Conservation (phyloP, 30 jellyfish, hydroid and myxozoan species). For the Aurelia coerulea region DNA sequence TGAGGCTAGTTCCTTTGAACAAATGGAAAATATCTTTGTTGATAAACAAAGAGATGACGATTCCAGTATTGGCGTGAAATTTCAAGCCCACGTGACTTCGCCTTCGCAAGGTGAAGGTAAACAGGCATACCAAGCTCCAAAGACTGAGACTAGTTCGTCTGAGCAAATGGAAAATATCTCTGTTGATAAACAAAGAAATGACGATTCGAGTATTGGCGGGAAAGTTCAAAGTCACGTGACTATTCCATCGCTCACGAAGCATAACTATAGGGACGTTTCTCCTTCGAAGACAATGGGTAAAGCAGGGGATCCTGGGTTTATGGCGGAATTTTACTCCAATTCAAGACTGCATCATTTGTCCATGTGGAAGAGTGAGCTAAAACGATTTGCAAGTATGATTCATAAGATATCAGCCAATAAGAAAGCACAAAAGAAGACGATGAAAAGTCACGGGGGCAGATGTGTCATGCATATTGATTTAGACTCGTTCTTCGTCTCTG, state of each 20-base stretch:
- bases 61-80: no score
- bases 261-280: conserved; percentile 46
- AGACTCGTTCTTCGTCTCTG: conserved; percentile 98
- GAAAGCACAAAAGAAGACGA: conserved; percentile 7
- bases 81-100: no score
- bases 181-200: no score
- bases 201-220: no score
- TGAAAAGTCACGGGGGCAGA: conserved; percentile 13
- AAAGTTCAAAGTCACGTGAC: neutral
- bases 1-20: no score
- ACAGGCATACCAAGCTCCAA: no score
- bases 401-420: conserved; percentile 36
- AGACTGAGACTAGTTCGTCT: no score
- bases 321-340: conserved; percentile 87
- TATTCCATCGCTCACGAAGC: conserved; percentile 74
- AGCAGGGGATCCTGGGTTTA: conserved; percentile 93
- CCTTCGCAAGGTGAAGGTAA: no score
- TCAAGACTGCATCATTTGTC: conserved; percentile 97
- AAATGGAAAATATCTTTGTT: no score
- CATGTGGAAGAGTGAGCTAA: conserved; percentile 94
- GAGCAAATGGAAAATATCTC: no score
- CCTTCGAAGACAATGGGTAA: conserved; percentile 62
- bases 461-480: conserved; percentile 91
- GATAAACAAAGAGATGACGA: no score
- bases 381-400: conserved; percentile 76